Evolutionary conservation across 2,113 vertebrate species (phyloP), one percentile per base, ranked within the genome.

Genomic region (Nibea albiflora): DNA sequence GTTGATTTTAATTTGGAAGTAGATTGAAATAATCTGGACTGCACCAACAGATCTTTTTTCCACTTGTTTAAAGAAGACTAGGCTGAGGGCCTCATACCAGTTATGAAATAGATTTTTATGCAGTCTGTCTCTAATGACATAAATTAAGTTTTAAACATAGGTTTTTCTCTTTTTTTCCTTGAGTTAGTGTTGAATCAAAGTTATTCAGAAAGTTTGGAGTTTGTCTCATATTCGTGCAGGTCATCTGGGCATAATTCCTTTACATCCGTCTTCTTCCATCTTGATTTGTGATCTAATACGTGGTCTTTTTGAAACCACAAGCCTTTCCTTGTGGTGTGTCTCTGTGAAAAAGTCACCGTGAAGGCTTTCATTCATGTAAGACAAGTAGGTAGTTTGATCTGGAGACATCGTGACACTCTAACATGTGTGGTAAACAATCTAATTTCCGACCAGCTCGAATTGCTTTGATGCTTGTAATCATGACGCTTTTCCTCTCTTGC

Each of bases 401-500:
- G 47, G 66, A 83, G 65, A 78, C 4, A 46, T 46, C 66, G 8
- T 58, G 80, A 52, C 78, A 66, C 5, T 39, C 73, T 63, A 80
- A 80, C 78, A 58, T 68, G 69, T 28, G 76, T 66, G 47, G 10
- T 74, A 31, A 73, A 83, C 52, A 65, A 80, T 76, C 81, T 17
- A 71, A 92, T 91, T 90, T 80, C 80, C 80, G 22, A 4, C n/a
- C 60, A 11, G 80, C 63, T 46, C 31, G 26, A 66, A 42, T 44
- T 7, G 17, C 82, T 90, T 90, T 93, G 84, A 90, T 85, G 71
- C 72, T 39, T 77, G 46, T 65, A 61, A 77, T 73, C 60, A 24
- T 28, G 54, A 61, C n/a, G 76, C 58, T 66, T 46, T 61, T 72
- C 64, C 64, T 39, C 56, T 54, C 11, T 10, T 0, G 49, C 11